Percentiles rank a stretch among this genome's conserved stretches.
Conservation (phyloP, 1,140 invertebrate genomes). For the Cotesia chilonis region DNA sequence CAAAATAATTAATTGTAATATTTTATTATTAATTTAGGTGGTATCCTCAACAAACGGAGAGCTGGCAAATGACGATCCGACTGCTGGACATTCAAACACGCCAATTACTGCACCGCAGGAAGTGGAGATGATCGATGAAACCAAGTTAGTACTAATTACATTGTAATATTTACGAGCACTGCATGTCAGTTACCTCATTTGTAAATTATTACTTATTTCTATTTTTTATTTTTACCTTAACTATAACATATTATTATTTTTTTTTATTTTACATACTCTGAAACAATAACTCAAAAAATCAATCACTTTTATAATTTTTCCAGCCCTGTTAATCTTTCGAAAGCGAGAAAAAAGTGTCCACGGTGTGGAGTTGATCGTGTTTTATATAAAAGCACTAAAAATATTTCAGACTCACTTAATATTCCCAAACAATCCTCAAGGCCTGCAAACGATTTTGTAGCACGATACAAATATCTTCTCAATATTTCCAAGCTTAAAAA, state of each 20-base stretch:
- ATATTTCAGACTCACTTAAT: constrained; percentile 26
- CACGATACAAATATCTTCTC: background rate
- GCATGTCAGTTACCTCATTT: background rate
- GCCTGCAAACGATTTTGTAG: background rate
- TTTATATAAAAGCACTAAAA: background rate
- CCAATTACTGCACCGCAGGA: constrained; percentile 93
- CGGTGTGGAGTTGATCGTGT: constrained; percentile 44
- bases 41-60: constrained; percentile 97
- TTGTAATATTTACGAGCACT: no score
- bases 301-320: constrained; percentile 17
- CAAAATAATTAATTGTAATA: constrained; percentile 15
- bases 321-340: constrained; percentile 22
- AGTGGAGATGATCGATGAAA: constrained; percentile 91
- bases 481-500: background rate
- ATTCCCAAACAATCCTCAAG: constrained; percentile 26
- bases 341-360: constrained; percentile 41
- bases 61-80: constrained; percentile 92
- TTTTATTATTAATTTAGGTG: constrained; percentile 76
- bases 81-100: constrained; percentile 94
- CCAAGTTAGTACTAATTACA: constrained; percentile 79
- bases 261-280: background rate
- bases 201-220: background rate
- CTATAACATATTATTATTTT: background rate
- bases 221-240: background rate
- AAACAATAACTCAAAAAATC: no score